A percentile compares a stretch with the other conserved stretches of the same genome.
phyloP scores from a whole-genome alignment of 2,797 vertebrate genomes.

The Balearica regulorum region DNA sequence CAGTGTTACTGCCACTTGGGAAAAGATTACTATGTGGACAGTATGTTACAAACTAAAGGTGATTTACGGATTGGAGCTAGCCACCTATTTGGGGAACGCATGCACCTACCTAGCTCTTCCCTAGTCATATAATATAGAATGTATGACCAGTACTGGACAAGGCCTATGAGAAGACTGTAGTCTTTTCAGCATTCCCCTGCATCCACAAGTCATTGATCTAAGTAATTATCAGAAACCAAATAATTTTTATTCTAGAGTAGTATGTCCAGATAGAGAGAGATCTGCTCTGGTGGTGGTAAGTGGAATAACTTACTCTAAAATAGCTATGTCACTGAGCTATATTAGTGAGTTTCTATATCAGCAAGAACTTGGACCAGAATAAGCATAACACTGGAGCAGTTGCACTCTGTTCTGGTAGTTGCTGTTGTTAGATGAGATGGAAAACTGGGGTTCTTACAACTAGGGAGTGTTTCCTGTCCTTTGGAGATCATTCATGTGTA shows the following conservation, averaged over 20 bases:
- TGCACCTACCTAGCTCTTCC: background rate
- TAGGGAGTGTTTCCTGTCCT: background rate
- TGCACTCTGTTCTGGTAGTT: background rate
- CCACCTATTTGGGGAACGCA: rapidly evolving
- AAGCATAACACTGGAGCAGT: background rate
- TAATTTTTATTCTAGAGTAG: background rate
- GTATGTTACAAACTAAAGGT: background rate
- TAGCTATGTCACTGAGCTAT: background rate
- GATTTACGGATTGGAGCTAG: background rate
- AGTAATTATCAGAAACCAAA: background rate
- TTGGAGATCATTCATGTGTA: rapidly evolving
- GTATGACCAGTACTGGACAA: background rate
- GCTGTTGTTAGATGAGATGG: background rate
- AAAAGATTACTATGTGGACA: background rate
- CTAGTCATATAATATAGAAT: background rate
- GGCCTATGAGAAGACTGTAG: background rate
- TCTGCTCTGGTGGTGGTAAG: background rate
- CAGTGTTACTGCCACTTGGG: background rate
- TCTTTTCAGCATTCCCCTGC: background rate
- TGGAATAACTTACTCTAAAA: background rate
- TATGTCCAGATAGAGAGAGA: background rate
- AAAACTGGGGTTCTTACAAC: background rate
- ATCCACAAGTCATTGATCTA: background rate
- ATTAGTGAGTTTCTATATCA: background rate
- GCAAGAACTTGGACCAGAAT: background rate